Evolutionary conservation across 1,140 invertebrate genomes (phyloP), one percentile per base, ranked within the genome.

Genomic region (Periplaneta americana): DNA sequence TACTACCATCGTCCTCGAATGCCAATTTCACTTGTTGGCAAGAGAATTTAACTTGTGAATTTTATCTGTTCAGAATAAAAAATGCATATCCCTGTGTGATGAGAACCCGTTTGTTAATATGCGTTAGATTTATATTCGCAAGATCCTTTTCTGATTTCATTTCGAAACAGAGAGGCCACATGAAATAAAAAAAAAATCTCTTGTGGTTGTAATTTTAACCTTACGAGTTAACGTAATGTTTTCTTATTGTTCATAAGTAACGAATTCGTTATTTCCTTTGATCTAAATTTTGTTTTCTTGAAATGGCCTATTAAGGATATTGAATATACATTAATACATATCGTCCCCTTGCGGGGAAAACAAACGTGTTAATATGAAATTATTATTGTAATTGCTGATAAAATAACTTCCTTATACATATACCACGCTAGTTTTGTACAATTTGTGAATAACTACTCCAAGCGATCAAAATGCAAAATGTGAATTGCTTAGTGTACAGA

Each of bases 351-450:
- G 48, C 28, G 48, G 48, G 48, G 22, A 2, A 66, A 3, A 17
- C 48, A n/a, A 28, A 66, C 22, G 11, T 28, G 17, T n/a, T 66
- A 66, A 66, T 66, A n/a, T 66, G 22, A 28, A 66, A 15, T 11
- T 28, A n/a, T 28, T 9, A 66, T n/a, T 48, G 39, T 18, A 18
- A 48, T 22, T 48, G 11, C 39, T 48, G 13, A 48, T 48, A 22
- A 48, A 5, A 22, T 48, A 48, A 4, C 48, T 66, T 36, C 76
- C 34, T 78, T n/a, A 78, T 66, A 80, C 8, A 57, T 66, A 35
- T 80, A 80, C 28, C 79, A 34, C 17, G 34, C n/a, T 80, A 80
- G 79, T 80, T 80, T 80, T 80, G 79, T 80, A 80, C 79, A 66
- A 66, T 80, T 57, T 80, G 79, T 66, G 79, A 80, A 80, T 66